Evolutionary conservation across 1,140 invertebrate species (phyloP), one percentile per base, ranked within the genome.

Genomic region (Diabrotica virgifera): DNA sequence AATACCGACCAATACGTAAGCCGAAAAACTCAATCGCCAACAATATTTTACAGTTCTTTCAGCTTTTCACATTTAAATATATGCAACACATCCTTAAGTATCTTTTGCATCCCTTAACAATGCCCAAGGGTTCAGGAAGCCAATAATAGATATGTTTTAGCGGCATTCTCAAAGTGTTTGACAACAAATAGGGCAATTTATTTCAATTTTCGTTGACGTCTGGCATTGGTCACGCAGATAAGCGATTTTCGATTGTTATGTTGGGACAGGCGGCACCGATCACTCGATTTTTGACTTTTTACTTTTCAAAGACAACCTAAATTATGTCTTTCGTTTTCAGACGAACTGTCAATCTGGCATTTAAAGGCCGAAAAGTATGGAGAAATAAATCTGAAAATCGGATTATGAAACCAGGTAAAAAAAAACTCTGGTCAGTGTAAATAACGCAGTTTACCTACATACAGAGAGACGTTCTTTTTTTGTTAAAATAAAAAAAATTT

Each of bases 161-260:
- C 69, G 69, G 69, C 66, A 54, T 62, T 57, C 14, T 65, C 69
- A 70, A 70, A 70, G 69, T 70, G 69, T 70, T 70, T 67, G 65
- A 37, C 66, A 70, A 70, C 69, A 70, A 70, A 70, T 70, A 70
- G 63, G 65, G 69, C 64, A 66, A 67, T 70, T 70, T 70, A 70
- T 70, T 70, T 59, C 69, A 61, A 57, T 67, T 70, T 70, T 57
- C 69, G 66, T 62, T 70, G 69, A 70, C 69, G 67, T 70, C 65
- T 66, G 35, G 7, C 57, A 70, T 70, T 70, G 61, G 69, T 59
- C 59, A 67, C 69, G 69, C 63, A 66, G 69, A 70, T 70, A 68
- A 70, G 57, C 65, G 59, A 62, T 62, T 62, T 54, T 54, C 60
- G 36, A 54, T 62, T 62, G 60, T 62, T 62, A 12, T 62, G 51